A percentile compares a stretch with the other conserved stretches of the same genome.
Conservation (phyloP, 2,797 vertebrate species). For the Sebastes nivosus region DNA sequence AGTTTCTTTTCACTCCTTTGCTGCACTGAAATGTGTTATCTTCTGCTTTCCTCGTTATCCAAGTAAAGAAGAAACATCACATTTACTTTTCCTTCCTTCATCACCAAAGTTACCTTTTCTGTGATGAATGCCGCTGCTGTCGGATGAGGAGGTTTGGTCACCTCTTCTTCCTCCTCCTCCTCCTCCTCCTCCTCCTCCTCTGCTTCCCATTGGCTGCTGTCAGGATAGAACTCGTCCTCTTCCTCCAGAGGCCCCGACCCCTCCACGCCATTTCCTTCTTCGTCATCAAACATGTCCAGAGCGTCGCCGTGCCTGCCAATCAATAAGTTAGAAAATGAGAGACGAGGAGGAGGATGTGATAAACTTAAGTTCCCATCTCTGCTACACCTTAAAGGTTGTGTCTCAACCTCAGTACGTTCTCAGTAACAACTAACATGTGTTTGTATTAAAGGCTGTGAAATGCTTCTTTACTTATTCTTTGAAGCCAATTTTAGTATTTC, state of each 20-base stretch:
- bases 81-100: too few relatives aligned
- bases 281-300: slow-evolving; percentile 72
- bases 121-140: slow-evolving; percentile 50
- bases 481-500: too few relatives aligned
- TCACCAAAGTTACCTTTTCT: slow-evolving; percentile 74
- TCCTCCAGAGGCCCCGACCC: slow-evolving; percentile 73
- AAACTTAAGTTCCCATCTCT: too few relatives aligned
- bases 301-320: slow-evolving; percentile 57
- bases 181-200: slow-evolving; percentile 78
- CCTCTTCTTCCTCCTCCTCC: slow-evolving; percentile 68
- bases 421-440: too few relatives aligned
- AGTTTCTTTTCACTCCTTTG: too few relatives aligned
- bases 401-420: too few relatives aligned
- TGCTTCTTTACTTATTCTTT: too few relatives aligned
- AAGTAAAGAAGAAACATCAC: background rate
- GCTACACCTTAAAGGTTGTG: too few relatives aligned
- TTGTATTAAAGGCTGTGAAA: too few relatives aligned
- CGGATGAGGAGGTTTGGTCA: slow-evolving; percentile 4
- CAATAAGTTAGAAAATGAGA: background rate
- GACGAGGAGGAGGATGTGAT: too few relatives aligned
- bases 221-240: slow-evolving; percentile 79
- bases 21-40: too few relatives aligned
- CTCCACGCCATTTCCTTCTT: slow-evolving; percentile 52
- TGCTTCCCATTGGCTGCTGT: slow-evolving; percentile 83
- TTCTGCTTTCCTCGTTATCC: too few relatives aligned